Evolutionary conservation across 2,797 vertebrate species (phyloP), one percentile per base, ranked within the genome.

Genomic region (Pampus argenteus): DNA sequence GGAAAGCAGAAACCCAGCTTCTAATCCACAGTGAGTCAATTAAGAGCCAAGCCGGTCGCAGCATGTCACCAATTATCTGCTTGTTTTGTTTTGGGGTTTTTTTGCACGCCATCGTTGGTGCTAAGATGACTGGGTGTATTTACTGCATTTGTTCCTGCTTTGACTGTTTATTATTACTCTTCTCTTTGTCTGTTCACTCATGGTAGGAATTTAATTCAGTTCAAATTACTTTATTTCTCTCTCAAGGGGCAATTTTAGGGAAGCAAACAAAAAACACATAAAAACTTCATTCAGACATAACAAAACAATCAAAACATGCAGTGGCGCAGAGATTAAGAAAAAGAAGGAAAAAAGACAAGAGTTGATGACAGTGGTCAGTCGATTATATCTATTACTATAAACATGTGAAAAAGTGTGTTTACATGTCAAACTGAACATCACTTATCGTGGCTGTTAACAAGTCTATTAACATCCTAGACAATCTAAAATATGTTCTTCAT

Each of bases 1-100:
- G 42, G 55, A 69, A 65, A 73, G 49, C 56, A 65, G 60, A 51
- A 47, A 62, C 59, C 62, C 56, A 55, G 57, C 15, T 34, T 67
- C 66, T 77, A 73, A 78, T 71, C 71, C 61, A 73, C 56, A 66
- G 45, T 5, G 70, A 82, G 61, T 61, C 68, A 69, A 71, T 79
- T 78, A 77, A 25, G 56, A 71, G 68, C 25, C 72, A 51, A 69
- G 54, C 56, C 61, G 60, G 49, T 74, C 56, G 5, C 79, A 68
- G 59, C 56, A 42, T 28, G 66, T 48, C 62, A 38, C 51, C 62
- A 81, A 68, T 68, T 65, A 76, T 55, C 65, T 31, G 28, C 45
- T 55, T 58, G n/a, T 38, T 65, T 20, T 15, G 49, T 50, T 20
- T 50, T 50, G 40, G 40, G 40, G 11, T 61, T 25, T 48, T 23